Evolutionary conservation across 1,140 invertebrate species (phyloP), one percentile per base, ranked within the genome.

Genomic region (Argopecten irradians): DNA sequence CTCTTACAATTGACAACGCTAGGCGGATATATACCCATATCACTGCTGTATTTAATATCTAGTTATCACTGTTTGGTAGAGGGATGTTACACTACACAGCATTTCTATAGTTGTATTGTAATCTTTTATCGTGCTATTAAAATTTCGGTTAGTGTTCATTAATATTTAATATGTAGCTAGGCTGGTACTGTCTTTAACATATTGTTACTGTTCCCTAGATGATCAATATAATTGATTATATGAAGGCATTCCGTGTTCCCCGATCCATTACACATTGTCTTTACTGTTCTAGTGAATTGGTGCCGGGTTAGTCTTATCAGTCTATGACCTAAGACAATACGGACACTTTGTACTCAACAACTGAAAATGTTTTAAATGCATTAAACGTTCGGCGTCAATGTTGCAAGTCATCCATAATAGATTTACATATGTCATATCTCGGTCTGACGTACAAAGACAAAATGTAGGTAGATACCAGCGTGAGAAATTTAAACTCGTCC

Each of bases 61-160:
- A 28, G 55, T 71, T 71, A 71, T 28, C n/a, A 28, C 55, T 8
- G 3, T 71, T 28, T 28, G 28, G 28, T 71, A 11, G 22, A 28
- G 55, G 28, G 55, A 8, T 71, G n/a, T 71, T 71, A 28, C 55
- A n/a, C 8, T n/a, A 71, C 1, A 71, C 55, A 71, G 9, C 22
- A 71, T 28, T 71, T 71, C 55, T 71, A 28, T 71, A 11, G 22
- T 71, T 71, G 55, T 11, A 71, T 71, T 71, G 55, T n/a, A 22
- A 71, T 71, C 22, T 71, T 71, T 71, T 71, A 71, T n/a, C n/a
- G 55, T 71, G 55, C 55, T 71, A n/a, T 71, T 71, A 71, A 71
- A 71, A 28, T 28, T 71, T 71, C 55, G n/a, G 55, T 71, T 71
- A 71, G 55, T n/a, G 28, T 71, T n/a, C 55, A 71, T 71, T 71